Base-by-base conservation (phyloP, 2,888 invertebrate species). In the Bedellia somnulentella region DNA sequence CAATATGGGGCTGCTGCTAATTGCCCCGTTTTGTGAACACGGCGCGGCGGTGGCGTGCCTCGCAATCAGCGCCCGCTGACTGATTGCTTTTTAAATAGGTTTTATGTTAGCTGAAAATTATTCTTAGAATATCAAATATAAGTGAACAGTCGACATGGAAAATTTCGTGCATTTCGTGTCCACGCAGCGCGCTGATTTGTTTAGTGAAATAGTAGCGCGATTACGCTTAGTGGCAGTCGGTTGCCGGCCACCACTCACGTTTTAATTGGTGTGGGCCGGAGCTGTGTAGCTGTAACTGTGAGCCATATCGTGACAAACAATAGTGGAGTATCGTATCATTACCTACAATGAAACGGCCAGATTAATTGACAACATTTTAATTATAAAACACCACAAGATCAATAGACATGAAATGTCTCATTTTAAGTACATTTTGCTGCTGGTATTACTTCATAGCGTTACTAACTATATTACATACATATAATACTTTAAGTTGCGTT, bases 31-130 rank as follows among this genome's bases (percentile, higher is more conserved):
- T 75, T 75, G 75, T 75, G 75, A 75, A 75, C 75, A 75, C 66
- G 68, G 62, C 52, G 54, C n/a, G n/a, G n/a, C n/a, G 52, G 57
- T 71, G 55, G 73, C 73, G 71, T 73, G 75, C 64, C 49, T 52
- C 52, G 57, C 64, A 75, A 75, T 75, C 75, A 73, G 59, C 70
- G 58, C 44, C 52, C 61, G 42, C 67, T 73, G 75, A 75, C 71
- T 75, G 73, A 75, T 75, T 70, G 73, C 75, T 71, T 75, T 75
- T 75, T 75, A 75, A 75, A 73, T 73, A 73, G 73, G 70, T 70
- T 73, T 71, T 71, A 71, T 70, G 60, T 62, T 58, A 53, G 61
- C 66, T 66, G 66, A 71, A 71, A 75, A 67, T 64, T 55, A 58
- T 64, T 59, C 53, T 43, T 54, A 60, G 60, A 62, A 66, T 68